Evolutionary conservation across 2,797 vertebrate genomes (phyloP).

Genomic region (Masticophis lateralis): DNA sequence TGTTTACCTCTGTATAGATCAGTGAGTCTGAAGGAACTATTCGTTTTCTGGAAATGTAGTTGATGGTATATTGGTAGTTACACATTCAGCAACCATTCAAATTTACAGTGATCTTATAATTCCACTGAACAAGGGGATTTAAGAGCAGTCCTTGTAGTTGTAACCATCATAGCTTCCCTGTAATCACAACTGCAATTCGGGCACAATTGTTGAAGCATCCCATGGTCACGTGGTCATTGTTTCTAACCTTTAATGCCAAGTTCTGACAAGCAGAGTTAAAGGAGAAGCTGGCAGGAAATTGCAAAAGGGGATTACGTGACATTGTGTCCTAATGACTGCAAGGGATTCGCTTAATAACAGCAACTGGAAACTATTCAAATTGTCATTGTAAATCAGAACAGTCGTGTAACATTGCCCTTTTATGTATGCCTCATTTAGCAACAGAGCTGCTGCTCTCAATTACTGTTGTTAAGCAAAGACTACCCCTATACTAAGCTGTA

Average conservation of each 20-base stretch:
- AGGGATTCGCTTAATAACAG: neutral
- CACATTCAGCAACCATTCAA: neutral
- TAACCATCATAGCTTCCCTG: neutral
- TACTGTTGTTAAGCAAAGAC: neutral
- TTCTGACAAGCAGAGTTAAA: neutral
- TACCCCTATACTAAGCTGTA: neutral
- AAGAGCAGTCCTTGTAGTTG: neutral
- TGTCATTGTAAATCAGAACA: neutral
- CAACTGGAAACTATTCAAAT: neutral
- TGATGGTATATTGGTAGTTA: neutral
- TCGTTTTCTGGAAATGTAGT: slow-evolving; percentile 20
- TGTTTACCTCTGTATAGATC: slow-evolving; percentile 14
- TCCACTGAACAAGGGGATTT: neutral
- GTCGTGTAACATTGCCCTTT: neutral
- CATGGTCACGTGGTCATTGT: neutral
- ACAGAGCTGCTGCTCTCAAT: neutral
- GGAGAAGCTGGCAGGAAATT: neutral
- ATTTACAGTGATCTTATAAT: neutral
- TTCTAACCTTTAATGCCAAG: neutral
- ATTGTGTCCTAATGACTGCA: neutral
- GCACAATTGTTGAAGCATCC: neutral
- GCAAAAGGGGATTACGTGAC: neutral
- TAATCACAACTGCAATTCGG: neutral
- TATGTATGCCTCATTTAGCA: neutral
- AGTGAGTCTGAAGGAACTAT: slow-evolving; percentile 19